phyloP scores from a whole-genome alignment of 1,140 invertebrate genomes.

The roundworm (Caenorhabditis elegans) region WBcel235 BX284606.5:14704501-14705000 shows the following conservation, averaged over 20 bases:
- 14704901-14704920: not conserved
- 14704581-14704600: slow-evolving; percentile 1
- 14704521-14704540: slow-evolving; percentile 18
- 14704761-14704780: slow-evolving; percentile 99
- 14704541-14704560: too few species aligned
- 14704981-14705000: too few species aligned
- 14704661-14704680: slow-evolving; percentile 53
- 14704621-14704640: not conserved
- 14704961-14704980: too few species aligned
- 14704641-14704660: slow-evolving; percentile 14
- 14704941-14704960: too few species aligned
- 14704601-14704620: not conserved
- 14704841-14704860: slow-evolving; percentile 95
- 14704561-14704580: not conserved
- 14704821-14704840: slow-evolving; percentile 96
- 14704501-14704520: too few species aligned
- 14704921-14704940: not conserved
- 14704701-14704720: slow-evolving; percentile 2
- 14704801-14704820: slow-evolving; percentile 99
- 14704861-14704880: slow-evolving; percentile 70
- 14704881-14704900: slow-evolving; percentile 40
- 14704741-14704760: slow-evolving; percentile 90
- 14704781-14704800: slow-evolving; percentile 99
- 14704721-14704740: not conserved
- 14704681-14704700: slow-evolving; percentile 53